Percentiles rank a stretch among this genome's conserved stretches.
Conservation (phyloP, 1,140 invertebrate species). For the Aphis craccivora region DNA sequence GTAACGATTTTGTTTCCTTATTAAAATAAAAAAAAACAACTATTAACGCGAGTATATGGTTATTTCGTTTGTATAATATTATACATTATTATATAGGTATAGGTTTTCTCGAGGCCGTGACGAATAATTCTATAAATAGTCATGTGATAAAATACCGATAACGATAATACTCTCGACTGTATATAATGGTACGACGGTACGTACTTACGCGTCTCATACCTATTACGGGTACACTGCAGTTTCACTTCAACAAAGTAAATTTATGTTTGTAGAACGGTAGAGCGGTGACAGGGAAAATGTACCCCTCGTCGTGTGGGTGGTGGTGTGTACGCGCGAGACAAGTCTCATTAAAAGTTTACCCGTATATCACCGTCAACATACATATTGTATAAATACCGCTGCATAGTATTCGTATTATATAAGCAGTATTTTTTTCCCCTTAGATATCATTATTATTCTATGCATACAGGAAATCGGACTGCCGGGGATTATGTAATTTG, state of each 20-base stretch:
- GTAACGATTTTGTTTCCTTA: background rate
- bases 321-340: background rate
- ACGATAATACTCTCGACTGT: background rate
- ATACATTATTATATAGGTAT: background rate
- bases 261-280: background rate
- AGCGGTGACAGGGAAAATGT: background rate
- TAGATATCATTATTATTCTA: background rate
- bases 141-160: background rate
- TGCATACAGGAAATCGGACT: background rate
- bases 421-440: background rate
- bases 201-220: background rate
- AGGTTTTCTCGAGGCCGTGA: background rate
- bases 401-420: background rate
- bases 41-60: background rate
- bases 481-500: background rate
- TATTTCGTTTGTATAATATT: background rate
- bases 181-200: background rate
- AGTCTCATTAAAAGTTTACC: constrained; percentile 11
- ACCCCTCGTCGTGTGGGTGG: background rate
- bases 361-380: background rate
- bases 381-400: background rate
- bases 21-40: background rate
- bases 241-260: background rate
- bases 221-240: background rate
- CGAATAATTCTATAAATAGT: background rate